Base-by-base conservation (phyloP, 1,140 invertebrate genomes). In the Cardiocondyla obscurior region DNA sequence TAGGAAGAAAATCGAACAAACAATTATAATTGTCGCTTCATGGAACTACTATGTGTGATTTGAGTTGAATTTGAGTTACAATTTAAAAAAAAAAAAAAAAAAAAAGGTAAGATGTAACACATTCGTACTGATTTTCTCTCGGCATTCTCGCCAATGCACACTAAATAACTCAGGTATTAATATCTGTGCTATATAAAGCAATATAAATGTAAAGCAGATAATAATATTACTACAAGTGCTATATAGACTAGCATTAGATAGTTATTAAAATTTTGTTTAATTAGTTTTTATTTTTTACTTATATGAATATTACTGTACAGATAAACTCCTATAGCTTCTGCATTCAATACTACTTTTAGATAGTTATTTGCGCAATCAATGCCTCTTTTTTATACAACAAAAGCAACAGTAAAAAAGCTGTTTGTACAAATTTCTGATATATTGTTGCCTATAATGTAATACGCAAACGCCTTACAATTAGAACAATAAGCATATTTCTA, bases 401-500 rank as follows among this genome's bases (percentile, higher is more conserved):
- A 8, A 57, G 39, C 8, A 28, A 25, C 16, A 2, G 4, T n/a
- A 33, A 19, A 8, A 74, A 8, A 33, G n/a, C 49, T 58, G 14
- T 28, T 0, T 39, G 25, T 46, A 19, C 44, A 44, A 83, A 51
- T 62, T 5, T 84, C 36, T 77, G 62, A 55, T 72, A 81, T 57
- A 65, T 87, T 72, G 64, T 51, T 82, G 70, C 53, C 60, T 82
- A 72, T 85, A 81, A 81, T 74, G 62, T 83, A 88, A 88, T 85
- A 58, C 33, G 73, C n/a, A n/a, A 49, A 60, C 73, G 83, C 86
- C 86, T 88, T 88, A 88, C n/a, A 22, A 79, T 79, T 88, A 88
- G 79, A 88, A 36, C 55, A 19, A 88, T 88, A 88, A 85, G 83
- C 72, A 82, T 1, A 6, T 72, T 87, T 87, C 51, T 82, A 85